Base-by-base conservation (phyloP, 1,140 invertebrate species). In the Latrodectus geometricus region DNA sequence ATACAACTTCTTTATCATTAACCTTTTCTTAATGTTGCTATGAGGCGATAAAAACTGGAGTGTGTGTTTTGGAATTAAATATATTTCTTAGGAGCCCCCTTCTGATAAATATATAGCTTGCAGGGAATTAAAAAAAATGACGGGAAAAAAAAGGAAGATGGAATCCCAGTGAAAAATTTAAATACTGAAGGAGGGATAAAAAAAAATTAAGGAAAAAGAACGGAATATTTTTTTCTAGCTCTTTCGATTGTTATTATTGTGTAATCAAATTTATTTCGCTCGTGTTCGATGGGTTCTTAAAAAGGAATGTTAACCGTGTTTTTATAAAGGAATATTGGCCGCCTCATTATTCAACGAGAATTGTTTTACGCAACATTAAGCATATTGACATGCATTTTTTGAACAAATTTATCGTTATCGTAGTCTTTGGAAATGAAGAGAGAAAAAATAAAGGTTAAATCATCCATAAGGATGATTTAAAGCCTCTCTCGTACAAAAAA, bases 201-300 rank as follows among this genome's bases (percentile, higher is more conserved):
- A 76, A 76, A 76, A 76, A 50, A 75, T 78, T 48, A 78, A 35
- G 48, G 35, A 78, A 79, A n/a, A 56, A 69, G 56, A 79, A 79
- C 72, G 72, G 74, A 20, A 79, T 9, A 65, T 77, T 77, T 77
- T 17, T 77, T 77, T 61, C 20, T 61, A 21, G 56, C 20, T 23
- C 21, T 49, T 79, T 52, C 23, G 49, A 86, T 86, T 86, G 83
- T 77, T 86, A 86, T 86, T 86, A 77, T 86, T 86, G 83, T 86
- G 83, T 86, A 86, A 86, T 86, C 83, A 86, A 86, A 86, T 86
- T 86, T 86, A 86, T 86, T 86, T 84, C 82, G 35, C 50, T 20
- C 66, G 21, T 68, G 83, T 86, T 86, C 74, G 66, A 77, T 78
- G 75, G 72, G 5, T n/a, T 70, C 77, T 65, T 86, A 70, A 23